These are phyloP conservation scores for Zosterops pallidus DNA, from an alignment of 2,113 vertebrate genomes.

Conservation along the genomic window DNA sequence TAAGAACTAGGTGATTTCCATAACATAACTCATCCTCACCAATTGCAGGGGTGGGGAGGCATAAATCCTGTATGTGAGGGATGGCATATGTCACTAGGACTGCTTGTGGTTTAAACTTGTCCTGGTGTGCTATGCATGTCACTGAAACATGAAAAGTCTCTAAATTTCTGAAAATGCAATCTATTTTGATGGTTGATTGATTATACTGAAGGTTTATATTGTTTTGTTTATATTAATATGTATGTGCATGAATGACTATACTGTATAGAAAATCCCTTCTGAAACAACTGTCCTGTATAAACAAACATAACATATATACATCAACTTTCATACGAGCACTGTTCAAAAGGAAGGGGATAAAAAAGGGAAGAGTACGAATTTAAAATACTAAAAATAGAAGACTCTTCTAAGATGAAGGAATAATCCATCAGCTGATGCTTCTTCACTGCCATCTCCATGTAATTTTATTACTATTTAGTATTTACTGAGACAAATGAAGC, in stretches of 20 bases:
- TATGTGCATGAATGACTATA: background rate
- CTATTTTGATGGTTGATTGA: background rate
- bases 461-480: background rate
- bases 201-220: background rate
- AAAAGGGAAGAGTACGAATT: background rate
- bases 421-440: background rate
- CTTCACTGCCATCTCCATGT: background rate
- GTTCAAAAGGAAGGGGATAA: background rate
- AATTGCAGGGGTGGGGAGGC: background rate
- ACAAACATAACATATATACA: background rate
- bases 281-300: background rate
- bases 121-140: background rate
- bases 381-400: background rate
- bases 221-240: background rate
- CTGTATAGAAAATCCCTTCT: background rate
- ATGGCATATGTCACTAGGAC: no score
- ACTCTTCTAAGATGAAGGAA: background rate
- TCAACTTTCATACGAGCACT: background rate
- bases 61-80: background rate
- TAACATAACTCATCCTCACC: background rate
- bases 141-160: background rate
- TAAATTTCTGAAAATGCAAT: background rate
- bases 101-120: background rate
- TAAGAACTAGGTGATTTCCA: background rate
- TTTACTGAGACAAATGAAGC: background rate